Evolutionary conservation across 2,888 invertebrate genomes (phyloP), one percentile per base, ranked within the genome.

Genomic region (Dysmachus trigonus): DNA sequence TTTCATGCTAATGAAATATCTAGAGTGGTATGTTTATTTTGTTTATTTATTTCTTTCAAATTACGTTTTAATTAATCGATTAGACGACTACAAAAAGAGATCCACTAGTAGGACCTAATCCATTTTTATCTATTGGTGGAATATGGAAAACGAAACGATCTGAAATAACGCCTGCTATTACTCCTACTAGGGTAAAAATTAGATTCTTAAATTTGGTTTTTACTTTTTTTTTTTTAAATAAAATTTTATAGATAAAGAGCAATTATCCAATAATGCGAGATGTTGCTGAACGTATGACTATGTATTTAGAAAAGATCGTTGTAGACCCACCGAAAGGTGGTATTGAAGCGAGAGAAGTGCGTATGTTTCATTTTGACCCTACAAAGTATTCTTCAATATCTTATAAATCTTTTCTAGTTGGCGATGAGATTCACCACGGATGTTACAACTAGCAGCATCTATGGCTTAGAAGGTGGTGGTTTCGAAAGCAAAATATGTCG

Each of bases 261-360:
- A 92, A 93, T 88, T 93, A 93, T 87, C 91, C 93, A 0, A 90
- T 93, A 2, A 91, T 94, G 8, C 89, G 90, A 18, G 90, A 92
- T 30, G 93, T 93, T 8, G 91, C 92, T 10, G 88, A 91, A 7
- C 90, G 90, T 71, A 89, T 94, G 87, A 90, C 91, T 0, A 89
- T 90, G 0, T 93, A 92, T 88, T 88, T 94, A 0, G 89, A 90
- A 31, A 89, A 90, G 38, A 10, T 88, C n/a, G 88, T 89, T 0
- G 89, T 88, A 41, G 88, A 87, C 82, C 83, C 89, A 85, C 89
- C 88, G 47, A 90, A 89, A 18, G 71, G 30, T 77, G 93, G 92
- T 53, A 87, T 93, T 13, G 91, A 93, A 87, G 91, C 90, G 0
- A 93, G 92, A 88, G 91, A 93, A 84, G 91, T 92, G 87, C 88